These are phyloP conservation scores for Masnerella sp. DNA, from an alignment of 2,888 invertebrate species.

Conservation along the genomic window DNA sequence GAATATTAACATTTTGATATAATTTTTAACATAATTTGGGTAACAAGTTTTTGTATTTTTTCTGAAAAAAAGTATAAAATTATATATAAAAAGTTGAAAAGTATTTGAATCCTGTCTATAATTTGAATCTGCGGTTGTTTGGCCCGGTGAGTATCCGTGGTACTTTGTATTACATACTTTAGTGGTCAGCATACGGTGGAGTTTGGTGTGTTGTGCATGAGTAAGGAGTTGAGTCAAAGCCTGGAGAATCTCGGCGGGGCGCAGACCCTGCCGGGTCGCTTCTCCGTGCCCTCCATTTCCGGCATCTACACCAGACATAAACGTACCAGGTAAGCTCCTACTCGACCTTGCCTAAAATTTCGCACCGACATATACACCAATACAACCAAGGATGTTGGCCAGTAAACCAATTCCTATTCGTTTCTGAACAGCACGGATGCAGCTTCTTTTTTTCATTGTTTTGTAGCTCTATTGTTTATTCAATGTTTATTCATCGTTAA, in stretches of 20 bases:
- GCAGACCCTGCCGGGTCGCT: constrained; percentile 83
- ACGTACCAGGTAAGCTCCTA: constrained; percentile 85
- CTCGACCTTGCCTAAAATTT: constrained; percentile 46
- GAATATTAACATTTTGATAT: too few relatives aligned
- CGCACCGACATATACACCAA: constrained; percentile 5
- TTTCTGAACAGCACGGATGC: too few relatives aligned
- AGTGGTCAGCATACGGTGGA: constrained; percentile 78
- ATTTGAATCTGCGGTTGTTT: constrained; percentile 61
- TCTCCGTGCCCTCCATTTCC: constrained; percentile 82
- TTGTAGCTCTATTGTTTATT: too few relatives aligned
- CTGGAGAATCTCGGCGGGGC: constrained; percentile 82
- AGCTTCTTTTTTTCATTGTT: too few relatives aligned
- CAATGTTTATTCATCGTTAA: too few relatives aligned
- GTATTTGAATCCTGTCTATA: too few relatives aligned
- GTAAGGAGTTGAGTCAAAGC: constrained; percentile 79
- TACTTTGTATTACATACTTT: constrained; percentile 78
- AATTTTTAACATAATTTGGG: too few relatives aligned
- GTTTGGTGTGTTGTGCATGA: constrained; percentile 78
- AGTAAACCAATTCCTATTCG: background rate
- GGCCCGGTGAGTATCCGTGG: constrained; percentile 75
- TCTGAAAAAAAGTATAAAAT: too few relatives aligned
- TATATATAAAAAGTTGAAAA: too few relatives aligned
- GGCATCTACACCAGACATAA: constrained; percentile 90
- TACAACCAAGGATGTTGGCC: background rate
- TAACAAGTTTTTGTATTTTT: too few relatives aligned